Conservation (phyloP, 2,113 vertebrate genomes). For the Apistogramma diplotaenia region DNA sequence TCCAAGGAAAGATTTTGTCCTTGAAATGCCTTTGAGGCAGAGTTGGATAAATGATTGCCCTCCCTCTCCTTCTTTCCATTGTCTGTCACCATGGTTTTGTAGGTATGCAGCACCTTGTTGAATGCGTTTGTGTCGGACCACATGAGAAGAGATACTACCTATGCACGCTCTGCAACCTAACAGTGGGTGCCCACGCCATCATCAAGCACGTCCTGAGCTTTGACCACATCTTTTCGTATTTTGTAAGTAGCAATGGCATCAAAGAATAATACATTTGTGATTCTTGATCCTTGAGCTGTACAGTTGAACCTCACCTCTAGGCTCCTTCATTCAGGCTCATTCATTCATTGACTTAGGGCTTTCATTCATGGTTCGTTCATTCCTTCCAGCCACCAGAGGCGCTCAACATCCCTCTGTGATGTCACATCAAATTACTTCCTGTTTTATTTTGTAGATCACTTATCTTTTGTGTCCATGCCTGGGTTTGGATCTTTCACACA, state of each 20-base stretch:
- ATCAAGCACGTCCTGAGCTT: slow-evolving; percentile 69
- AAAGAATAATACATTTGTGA: neutral
- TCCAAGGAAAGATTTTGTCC: neutral
- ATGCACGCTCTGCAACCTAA: slow-evolving; percentile 58
- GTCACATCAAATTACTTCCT: neutral
- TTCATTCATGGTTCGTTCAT: neutral
- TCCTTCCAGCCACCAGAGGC: neutral
- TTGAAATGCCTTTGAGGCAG: neutral
- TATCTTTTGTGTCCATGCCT: neutral
- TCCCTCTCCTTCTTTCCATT: neutral
- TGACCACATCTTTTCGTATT: slow-evolving; percentile 63
- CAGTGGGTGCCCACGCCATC: slow-evolving; percentile 7
- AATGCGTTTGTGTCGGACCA: slow-evolving; percentile 25
- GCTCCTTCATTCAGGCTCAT: no score
- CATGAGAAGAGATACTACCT: slow-evolving; percentile 41
- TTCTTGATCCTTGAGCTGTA: neutral
- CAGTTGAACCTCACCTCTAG: neutral
- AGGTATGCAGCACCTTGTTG: slow-evolving; percentile 69
- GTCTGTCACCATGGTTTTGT: neutral
- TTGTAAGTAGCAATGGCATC: slow-evolving; percentile 56
- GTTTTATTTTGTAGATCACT: neutral
- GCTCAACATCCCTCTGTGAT: neutral
- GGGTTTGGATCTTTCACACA: neutral
- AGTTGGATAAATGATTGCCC: neutral
- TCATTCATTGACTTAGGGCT: neutral